These are phyloP conservation scores for Hesperia comma DNA, from an alignment of 2,888 invertebrate genomes.

Conservation along the genomic window DNA sequence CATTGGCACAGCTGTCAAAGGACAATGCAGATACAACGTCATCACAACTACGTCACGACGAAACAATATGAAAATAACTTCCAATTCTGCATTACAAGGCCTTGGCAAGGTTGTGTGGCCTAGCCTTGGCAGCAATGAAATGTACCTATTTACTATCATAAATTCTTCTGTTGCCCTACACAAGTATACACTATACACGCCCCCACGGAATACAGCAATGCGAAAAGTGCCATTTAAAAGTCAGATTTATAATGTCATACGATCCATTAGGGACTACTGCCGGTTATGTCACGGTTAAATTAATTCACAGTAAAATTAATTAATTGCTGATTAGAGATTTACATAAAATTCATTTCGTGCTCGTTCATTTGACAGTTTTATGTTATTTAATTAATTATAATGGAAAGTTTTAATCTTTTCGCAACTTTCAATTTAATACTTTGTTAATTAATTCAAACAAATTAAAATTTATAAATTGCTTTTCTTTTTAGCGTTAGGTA, in stretches of 20 bases:
- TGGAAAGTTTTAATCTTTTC: too few relatives aligned
- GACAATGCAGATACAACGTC: constrained; percentile 28
- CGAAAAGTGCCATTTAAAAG: constrained; percentile 21
- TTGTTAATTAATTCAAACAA: too few relatives aligned
- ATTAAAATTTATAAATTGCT: too few relatives aligned
- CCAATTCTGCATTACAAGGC: constrained; percentile 21
- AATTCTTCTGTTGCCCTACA: constrained; percentile 20
- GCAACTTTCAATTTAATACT: too few relatives aligned
- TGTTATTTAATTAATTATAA: too few relatives aligned
- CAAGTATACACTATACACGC: too few relatives aligned
- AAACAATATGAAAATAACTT: constrained; percentile 22
- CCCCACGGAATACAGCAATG: constrained; percentile 25
- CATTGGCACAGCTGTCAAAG: constrained; percentile 13
- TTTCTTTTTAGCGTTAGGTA: too few relatives aligned
- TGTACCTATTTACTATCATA: constrained; percentile 29
- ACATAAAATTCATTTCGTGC: too few relatives aligned
- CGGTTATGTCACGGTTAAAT: too few relatives aligned
- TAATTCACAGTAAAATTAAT: too few relatives aligned
- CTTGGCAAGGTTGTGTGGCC: constrained; percentile 19
- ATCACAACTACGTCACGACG: constrained; percentile 13
- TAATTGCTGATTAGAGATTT: too few relatives aligned
- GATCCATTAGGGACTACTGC: neutral
- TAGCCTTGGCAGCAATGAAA: constrained; percentile 34
- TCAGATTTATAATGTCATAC: neutral
- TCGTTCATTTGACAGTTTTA: too few relatives aligned